phyloP scores from a whole-genome alignment of 2,888 invertebrate genomes.

The Pegoplata infirma region DNA sequence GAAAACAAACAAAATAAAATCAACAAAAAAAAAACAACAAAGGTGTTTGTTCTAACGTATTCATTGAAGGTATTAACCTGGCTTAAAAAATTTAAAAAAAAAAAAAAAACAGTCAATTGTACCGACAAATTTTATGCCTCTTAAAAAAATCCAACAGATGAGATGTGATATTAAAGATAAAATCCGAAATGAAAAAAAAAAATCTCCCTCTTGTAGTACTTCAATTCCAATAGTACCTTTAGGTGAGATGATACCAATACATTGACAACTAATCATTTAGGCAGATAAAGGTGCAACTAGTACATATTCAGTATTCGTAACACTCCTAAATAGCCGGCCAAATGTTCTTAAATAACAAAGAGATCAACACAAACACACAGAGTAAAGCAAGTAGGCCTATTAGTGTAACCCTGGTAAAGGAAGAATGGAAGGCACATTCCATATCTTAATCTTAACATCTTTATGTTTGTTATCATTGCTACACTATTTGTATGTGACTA shows the following conservation, averaged over 20 bases:
- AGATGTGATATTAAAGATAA: conserved; percentile 52
- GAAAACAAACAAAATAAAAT: conserved; percentile 23
- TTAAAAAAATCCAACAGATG: conserved; percentile 50
- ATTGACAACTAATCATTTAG: conserved; percentile 50
- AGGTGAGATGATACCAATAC: conserved; percentile 23
- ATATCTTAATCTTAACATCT: conserved; percentile 51
- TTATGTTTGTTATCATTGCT: conserved; percentile 27
- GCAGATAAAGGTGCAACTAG: conserved; percentile 60
- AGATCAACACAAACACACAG: conserved; percentile 39
- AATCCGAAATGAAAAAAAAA: conserved; percentile 23
- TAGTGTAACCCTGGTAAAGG: conserved; percentile 42
- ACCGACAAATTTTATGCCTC: conserved; percentile 58
- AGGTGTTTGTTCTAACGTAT: conserved; percentile 42
- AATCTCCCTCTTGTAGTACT: neutral
- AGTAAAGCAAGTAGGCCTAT: conserved; percentile 41
- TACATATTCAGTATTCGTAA: conserved; percentile 38
- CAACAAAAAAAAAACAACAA: conserved; percentile 11
- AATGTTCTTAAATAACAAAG: conserved; percentile 47
- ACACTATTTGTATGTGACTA: conserved; percentile 1
- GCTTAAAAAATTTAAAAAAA: conserved; percentile 32
- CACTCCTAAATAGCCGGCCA: conserved; percentile 39
- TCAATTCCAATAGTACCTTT: neutral
- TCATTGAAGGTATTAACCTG: conserved; percentile 53
- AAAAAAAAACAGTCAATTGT: conserved; percentile 36
- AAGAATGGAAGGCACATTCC: conserved; percentile 19